These are phyloP conservation scores for Clarias macrocephalus DNA, from an alignment of 2,113 vertebrate genomes.

Conservation along the genomic window DNA sequence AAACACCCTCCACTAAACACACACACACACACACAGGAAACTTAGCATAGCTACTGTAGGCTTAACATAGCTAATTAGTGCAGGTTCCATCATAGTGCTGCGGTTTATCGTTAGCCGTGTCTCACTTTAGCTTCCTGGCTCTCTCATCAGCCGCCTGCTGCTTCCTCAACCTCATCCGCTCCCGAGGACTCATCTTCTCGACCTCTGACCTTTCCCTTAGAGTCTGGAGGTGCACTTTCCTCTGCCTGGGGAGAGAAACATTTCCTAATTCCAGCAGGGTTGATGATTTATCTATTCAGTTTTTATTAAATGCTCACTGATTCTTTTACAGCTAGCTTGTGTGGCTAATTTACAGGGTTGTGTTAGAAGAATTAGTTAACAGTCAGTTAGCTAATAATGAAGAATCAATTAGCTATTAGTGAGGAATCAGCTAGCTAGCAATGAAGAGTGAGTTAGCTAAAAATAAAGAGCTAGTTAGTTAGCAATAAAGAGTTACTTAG, in stretches of 20 bases:
- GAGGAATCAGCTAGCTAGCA: too few species aligned
- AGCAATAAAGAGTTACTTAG: too few species aligned
- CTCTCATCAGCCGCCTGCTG: slow-evolving; percentile 76
- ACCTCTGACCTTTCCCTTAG: slow-evolving; percentile 77
- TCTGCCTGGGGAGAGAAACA: slow-evolving; percentile 71
- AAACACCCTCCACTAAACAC: background rate
- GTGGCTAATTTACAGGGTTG: background rate
- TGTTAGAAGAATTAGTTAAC: background rate
- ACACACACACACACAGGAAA: background rate
- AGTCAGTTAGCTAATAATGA: too few species aligned
- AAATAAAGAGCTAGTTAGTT: too few species aligned
- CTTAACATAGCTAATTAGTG: background rate
- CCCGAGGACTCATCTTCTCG: slow-evolving; percentile 80
- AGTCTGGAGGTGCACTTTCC: slow-evolving; percentile 79
- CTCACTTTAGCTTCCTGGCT: slow-evolving; percentile 69
- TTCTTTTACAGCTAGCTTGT: background rate
- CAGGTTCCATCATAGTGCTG: background rate
- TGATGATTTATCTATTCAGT: background rate
- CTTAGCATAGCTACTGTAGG: background rate
- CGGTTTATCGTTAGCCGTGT: background rate
- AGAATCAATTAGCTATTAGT: too few species aligned
- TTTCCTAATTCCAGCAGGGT: background rate
- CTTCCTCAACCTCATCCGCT: slow-evolving; percentile 79
- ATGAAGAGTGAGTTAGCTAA: too few species aligned
- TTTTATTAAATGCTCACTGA: too few species aligned